A percentile compares a stretch with the other conserved stretches of the same genome.
phyloP scores from a whole-genome alignment of 2,888 invertebrate genomes.

The Bombylius major region DNA sequence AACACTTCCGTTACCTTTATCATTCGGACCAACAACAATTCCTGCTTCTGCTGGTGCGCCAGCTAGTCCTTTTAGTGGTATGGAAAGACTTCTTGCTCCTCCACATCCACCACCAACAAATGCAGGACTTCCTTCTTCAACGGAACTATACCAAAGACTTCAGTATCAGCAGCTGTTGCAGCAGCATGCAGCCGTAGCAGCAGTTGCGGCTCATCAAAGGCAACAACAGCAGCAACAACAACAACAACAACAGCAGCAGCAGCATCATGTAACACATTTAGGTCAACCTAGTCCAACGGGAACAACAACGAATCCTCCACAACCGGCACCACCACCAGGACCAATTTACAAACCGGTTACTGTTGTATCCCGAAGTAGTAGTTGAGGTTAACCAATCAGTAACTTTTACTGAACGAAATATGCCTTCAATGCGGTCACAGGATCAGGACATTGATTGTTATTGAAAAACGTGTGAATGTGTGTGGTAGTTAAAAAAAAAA shows the following conservation, averaged over 20 bases:
- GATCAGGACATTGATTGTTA: no score
- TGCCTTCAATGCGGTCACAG: no score
- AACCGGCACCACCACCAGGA: slow-evolving; percentile 17
- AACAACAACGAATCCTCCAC: slow-evolving; percentile 7
- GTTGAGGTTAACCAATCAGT: slow-evolving; percentile 32
- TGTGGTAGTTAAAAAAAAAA: no score
- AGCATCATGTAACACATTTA: slow-evolving; percentile 26
- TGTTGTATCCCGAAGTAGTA: slow-evolving; percentile 44
- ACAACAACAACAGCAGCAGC: slow-evolving; percentile 19
- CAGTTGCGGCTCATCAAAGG: slow-evolving; percentile 35
- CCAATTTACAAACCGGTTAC: slow-evolving; percentile 42
- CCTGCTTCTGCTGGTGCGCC: slow-evolving; percentile 16
- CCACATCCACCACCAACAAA: slow-evolving; percentile 26
- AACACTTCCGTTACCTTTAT: slow-evolving; percentile 39
- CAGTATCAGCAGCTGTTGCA: slow-evolving; percentile 38
- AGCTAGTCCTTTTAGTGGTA: slow-evolving; percentile 13
- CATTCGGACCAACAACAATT: slow-evolving; percentile 21
- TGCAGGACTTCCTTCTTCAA: slow-evolving; percentile 31
- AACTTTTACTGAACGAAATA: no score
- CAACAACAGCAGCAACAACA: slow-evolving; percentile 23
- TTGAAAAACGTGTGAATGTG: no score
- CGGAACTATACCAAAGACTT: slow-evolving; percentile 39
- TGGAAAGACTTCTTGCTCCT: slow-evolving; percentile 29
- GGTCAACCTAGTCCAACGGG: slow-evolving; percentile 23
- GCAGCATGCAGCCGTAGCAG: slow-evolving; percentile 35